Conservation (phyloP, 2,797 vertebrate species). For the Hypotaenidia philippensis region DNA sequence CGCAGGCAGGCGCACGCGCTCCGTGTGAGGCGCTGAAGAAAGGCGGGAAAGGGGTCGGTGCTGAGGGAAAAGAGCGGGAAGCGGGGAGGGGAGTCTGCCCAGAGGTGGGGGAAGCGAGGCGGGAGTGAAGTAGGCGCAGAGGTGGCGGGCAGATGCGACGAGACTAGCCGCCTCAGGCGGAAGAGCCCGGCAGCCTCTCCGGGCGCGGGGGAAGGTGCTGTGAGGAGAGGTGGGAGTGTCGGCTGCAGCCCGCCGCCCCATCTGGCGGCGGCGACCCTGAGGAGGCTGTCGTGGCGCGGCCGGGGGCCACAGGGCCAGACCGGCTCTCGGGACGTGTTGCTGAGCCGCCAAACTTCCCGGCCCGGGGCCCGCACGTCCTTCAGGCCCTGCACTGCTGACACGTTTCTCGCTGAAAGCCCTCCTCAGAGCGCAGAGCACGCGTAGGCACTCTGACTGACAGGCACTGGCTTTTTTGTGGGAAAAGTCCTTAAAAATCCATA, state of each 20-base stretch:
- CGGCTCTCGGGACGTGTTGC: accelerated
- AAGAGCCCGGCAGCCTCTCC: accelerated
- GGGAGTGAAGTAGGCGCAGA: no score
- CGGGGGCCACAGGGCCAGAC: accelerated
- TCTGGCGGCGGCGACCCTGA: accelerated
- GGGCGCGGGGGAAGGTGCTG: accelerated
- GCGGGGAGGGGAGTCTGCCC: no score
- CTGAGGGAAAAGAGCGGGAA: not conserved
- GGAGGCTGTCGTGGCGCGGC: accelerated
- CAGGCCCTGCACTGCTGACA: not conserved
- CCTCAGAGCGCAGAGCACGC: not conserved
- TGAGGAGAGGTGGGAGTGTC: accelerated
- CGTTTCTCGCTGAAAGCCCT: not conserved
- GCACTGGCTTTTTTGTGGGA: not conserved
- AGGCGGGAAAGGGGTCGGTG: accelerated
- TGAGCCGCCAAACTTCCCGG: accelerated
- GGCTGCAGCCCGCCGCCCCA: accelerated
- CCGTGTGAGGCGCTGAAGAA: accelerated
- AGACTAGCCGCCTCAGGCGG: accelerated
- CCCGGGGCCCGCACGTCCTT: accelerated
- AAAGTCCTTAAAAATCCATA: not conserved
- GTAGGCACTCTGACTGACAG: not conserved
- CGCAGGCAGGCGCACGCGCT: accelerated
- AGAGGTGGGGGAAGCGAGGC: no score
- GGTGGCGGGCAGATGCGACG: accelerated